A percentile compares a stretch with the other conserved stretches of the same genome.
Conservation (phyloP, 2,797 vertebrate genomes). For the Peromyscus aztecus region DNA sequence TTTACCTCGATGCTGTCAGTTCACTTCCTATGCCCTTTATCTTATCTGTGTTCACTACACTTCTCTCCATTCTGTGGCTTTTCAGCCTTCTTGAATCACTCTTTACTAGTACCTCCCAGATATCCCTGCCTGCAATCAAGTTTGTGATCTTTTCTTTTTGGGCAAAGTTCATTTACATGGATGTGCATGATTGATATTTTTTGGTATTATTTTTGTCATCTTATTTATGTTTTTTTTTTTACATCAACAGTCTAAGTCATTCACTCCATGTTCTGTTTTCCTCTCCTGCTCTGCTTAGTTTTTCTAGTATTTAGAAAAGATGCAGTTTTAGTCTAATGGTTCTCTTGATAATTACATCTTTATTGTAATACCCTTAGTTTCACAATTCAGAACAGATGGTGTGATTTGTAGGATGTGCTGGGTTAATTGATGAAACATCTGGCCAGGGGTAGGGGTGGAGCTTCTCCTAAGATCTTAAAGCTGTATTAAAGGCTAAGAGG, state of each 20-base stretch:
- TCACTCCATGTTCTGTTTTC: not conserved
- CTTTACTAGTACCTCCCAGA: not conserved
- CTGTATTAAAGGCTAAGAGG: not conserved
- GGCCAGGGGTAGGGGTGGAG: not conserved
- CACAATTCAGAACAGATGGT: not conserved
- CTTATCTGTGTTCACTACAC: not conserved
- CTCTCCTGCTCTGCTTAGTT: not conserved
- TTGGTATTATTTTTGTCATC: not conserved
- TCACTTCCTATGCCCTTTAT: not conserved
- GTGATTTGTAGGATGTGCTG: not conserved
- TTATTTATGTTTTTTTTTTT: not conserved
- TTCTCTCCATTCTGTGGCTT: not conserved
- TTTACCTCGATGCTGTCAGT: not conserved
- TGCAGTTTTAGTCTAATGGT: not conserved
- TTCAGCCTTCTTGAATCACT: not conserved
- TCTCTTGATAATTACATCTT: not conserved
- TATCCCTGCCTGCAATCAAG: not conserved
- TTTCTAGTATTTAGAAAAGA: not conserved
- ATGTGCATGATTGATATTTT: not conserved
- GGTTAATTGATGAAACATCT: not conserved
- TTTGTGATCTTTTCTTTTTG: not conserved
- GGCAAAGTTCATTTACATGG: constrained; percentile 1
- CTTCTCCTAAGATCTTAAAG: not conserved
- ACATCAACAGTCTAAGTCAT: not conserved
- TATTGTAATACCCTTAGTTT: not conserved